A percentile compares a stretch with the other conserved stretches of the same genome.
phyloP scores from a whole-genome alignment of 2,113 vertebrate species.

The Oncorhynchus gorbuscha region DNA sequence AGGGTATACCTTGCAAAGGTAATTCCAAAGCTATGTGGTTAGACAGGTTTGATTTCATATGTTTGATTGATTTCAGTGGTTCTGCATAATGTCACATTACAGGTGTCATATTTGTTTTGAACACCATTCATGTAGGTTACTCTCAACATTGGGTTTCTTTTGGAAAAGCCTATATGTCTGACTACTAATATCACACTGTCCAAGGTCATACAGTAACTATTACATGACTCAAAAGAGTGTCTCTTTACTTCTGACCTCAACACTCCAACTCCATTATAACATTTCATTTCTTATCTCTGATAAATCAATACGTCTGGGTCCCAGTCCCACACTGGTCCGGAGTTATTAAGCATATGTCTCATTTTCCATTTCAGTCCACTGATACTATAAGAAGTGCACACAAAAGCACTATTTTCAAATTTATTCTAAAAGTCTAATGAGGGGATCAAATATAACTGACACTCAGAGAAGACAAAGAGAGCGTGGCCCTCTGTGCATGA shows the following conservation, averaged over 20 bases:
- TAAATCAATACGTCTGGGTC: constrained; percentile 26
- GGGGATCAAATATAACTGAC: constrained; percentile 69
- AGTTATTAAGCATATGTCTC: constrained; percentile 80
- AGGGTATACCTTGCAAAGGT: no score
- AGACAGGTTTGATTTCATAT: no score
- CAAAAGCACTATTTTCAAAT: constrained; percentile 72
- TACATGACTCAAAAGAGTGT: constrained; percentile 44
- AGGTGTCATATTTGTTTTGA: no score
- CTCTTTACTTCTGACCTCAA: constrained; percentile 22
- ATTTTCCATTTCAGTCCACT: constrained; percentile 68
- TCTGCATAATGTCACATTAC: no score
- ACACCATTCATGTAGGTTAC: no score
- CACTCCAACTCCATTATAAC: constrained; percentile 31
- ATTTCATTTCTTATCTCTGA: constrained; percentile 33
- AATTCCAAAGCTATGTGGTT: no score
- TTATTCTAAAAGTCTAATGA: constrained; percentile 73
- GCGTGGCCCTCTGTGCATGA: constrained; percentile 52
- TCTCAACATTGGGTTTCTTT: no score
- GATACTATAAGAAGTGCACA: constrained; percentile 65
- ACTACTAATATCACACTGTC: neutral
- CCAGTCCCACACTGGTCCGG: constrained; percentile 57
- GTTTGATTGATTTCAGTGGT: no score
- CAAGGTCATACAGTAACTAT: neutral
- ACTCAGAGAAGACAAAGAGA: constrained; percentile 64
- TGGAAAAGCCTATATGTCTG: no score